Evolutionary conservation across 2,888 invertebrate genomes (phyloP).

Genomic region (Nomada fucata): DNA sequence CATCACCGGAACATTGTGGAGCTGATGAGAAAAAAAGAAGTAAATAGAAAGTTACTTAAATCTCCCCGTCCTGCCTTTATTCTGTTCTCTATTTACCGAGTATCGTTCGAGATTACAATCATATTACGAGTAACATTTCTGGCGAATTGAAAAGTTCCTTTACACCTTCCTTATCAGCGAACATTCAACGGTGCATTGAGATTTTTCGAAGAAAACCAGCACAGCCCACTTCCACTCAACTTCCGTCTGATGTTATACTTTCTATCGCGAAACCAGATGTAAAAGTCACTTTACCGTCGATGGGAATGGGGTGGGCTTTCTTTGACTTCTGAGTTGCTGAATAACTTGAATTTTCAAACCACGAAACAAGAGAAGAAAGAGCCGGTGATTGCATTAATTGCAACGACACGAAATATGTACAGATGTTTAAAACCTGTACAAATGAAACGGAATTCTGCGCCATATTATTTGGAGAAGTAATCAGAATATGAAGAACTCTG

Average conservation of each 20-base stretch:
- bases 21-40: not conserved
- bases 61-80: not conserved
- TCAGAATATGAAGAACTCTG: too few species aligned
- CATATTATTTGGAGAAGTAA: too few species aligned
- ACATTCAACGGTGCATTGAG: conserved; percentile 30
- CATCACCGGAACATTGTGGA: not conserved
- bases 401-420: too few species aligned
- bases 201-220: conserved; percentile 25
- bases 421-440: too few species aligned
- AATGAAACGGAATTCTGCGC: too few species aligned
- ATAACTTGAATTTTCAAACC: accelerated
- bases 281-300: conserved; percentile 26
- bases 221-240: not conserved
- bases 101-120: conserved; percentile 40
- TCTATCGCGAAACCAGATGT: conserved; percentile 14
- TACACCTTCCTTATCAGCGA: conserved; percentile 29
- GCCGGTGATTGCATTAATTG: conserved; percentile 5
- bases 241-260: conserved; percentile 13
- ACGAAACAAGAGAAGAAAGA: not conserved
- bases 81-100: not conserved
- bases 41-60: conserved; percentile 29
- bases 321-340: not conserved
- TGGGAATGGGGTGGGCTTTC: not conserved
- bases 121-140: conserved; percentile 40
- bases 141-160: conserved; percentile 43